These are phyloP conservation scores for Gambelia wislizenii DNA, from an alignment of 2,797 vertebrate genomes.

Conservation along the genomic window DNA sequence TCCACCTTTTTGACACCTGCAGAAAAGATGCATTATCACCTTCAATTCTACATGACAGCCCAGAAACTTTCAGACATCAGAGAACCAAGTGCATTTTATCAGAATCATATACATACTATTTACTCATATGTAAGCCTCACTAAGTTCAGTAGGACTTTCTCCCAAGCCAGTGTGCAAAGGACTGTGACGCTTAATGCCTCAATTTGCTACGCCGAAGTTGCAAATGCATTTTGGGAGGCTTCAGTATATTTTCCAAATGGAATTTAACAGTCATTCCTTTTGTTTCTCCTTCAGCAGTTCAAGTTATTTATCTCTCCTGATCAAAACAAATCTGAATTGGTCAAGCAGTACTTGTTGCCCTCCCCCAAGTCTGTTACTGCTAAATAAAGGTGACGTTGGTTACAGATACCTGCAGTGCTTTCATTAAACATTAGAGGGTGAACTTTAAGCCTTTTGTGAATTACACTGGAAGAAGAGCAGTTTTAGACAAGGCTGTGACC, in stretches of 20 bases:
- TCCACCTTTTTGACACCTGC: slow-evolving; percentile 21
- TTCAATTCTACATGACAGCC: slow-evolving; percentile 42
- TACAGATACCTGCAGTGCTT: slow-evolving; percentile 24
- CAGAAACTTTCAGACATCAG: slow-evolving; percentile 42
- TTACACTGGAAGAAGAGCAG: background rate
- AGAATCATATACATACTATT: background rate
- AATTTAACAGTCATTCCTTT: slow-evolving; percentile 41
- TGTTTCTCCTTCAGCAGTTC: slow-evolving; percentile 5
- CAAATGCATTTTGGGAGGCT: background rate
- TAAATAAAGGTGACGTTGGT: slow-evolving; percentile 46
- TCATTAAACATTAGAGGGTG: slow-evolving; percentile 10
- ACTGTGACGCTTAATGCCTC: background rate
- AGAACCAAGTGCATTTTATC: fast-evolving
- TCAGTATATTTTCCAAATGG: slow-evolving; percentile 32
- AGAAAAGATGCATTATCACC: slow-evolving; percentile 43
- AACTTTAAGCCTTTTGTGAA: slow-evolving; percentile 18
- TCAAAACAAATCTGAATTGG: background rate
- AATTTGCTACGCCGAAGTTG: slow-evolving; percentile 19
- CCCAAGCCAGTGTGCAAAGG: background rate
- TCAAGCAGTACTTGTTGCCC: slow-evolving; percentile 32
- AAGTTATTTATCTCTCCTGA: background rate
- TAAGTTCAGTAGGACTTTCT: background rate
- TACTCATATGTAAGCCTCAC: background rate
- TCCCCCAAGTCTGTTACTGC: slow-evolving; percentile 11
- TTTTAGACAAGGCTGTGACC: slow-evolving; percentile 21